These are phyloP conservation scores for Strigamia crassipes DNA, from an alignment of 2,888 invertebrate species.

Conservation along the genomic window DNA sequence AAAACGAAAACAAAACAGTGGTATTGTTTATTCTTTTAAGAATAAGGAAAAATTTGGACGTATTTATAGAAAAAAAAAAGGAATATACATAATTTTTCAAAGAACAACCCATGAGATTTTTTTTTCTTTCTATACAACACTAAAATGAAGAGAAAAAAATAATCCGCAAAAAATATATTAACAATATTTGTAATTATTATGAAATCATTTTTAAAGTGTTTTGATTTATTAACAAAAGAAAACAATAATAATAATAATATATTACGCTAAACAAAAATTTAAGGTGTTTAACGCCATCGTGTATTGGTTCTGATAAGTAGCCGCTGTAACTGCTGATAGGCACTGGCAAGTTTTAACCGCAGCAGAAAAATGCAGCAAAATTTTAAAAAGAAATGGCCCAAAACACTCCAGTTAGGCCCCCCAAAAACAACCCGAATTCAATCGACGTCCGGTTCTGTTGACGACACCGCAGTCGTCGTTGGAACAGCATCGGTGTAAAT, in stretches of 20 bases:
- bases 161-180: conserved; percentile 16
- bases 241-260: not conserved
- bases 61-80: conserved; percentile 19
- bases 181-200: not conserved
- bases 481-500: conserved; percentile 68
- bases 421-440: conserved; percentile 12
- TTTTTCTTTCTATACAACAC: not conserved
- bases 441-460: conserved; percentile 44
- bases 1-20: conserved; percentile 26
- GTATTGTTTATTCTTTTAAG: not conserved
- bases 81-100: conserved; percentile 10
- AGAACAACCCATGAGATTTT: conserved; percentile 21
- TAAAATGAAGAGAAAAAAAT: not conserved
- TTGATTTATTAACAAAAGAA: not conserved
- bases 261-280: conserved; percentile 8
- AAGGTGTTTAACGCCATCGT: conserved; percentile 16
- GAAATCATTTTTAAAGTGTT: not conserved
- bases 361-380: conserved; percentile 38
- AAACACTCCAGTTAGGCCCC: not conserved
- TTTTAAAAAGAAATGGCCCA: not conserved
- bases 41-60: conserved; percentile 7
- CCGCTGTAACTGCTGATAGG: conserved; percentile 35
- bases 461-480: conserved; percentile 26
- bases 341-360: conserved; percentile 21
- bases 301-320: not conserved